phyloP scores from a whole-genome alignment of 2,888 invertebrate genomes.

The Habrosyne pyritoides region DNA sequence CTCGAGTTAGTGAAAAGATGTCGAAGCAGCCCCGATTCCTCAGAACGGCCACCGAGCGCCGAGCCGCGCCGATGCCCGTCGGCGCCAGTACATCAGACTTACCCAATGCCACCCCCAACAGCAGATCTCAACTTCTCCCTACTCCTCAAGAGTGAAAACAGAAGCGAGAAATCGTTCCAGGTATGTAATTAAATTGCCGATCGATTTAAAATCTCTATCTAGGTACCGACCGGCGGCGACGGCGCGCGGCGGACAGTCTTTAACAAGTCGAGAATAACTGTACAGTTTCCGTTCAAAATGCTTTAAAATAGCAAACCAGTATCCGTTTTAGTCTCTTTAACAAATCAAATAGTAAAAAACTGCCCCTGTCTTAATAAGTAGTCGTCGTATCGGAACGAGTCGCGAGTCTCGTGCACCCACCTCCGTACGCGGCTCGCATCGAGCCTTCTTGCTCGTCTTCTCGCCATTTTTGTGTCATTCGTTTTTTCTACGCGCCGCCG shows the following conservation, averaged over 20 bases:
- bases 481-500: slow-evolving; percentile 64
- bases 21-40: slow-evolving; percentile 70
- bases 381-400: slow-evolving; percentile 68
- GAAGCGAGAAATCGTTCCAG: slow-evolving; percentile 78
- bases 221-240: slow-evolving; percentile 29
- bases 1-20: slow-evolving; percentile 75
- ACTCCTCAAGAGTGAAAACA: slow-evolving; percentile 73
- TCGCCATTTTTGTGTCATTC: slow-evolving; percentile 70
- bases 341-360: slow-evolving; percentile 82
- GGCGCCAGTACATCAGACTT: slow-evolving; percentile 60
- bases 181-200: slow-evolving; percentile 43
- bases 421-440: slow-evolving; percentile 26
- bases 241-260: slow-evolving; percentile 51
- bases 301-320: slow-evolving; percentile 81
- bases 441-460: slow-evolving; percentile 58
- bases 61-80: slow-evolving; percentile 71
- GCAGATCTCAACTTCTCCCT: slow-evolving; percentile 66
- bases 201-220: slow-evolving; percentile 36
- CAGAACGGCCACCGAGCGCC: slow-evolving; percentile 54
- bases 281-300: slow-evolving; percentile 80
- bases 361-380: slow-evolving; percentile 81
- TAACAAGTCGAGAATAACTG: slow-evolving; percentile 73
- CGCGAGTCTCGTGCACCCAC: slow-evolving; percentile 54
- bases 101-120: slow-evolving; percentile 47
- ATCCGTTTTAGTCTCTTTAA: slow-evolving; percentile 76